Base-by-base conservation (phyloP, 1,140 invertebrate species). In the Oncopodura yosiiana region DNA sequence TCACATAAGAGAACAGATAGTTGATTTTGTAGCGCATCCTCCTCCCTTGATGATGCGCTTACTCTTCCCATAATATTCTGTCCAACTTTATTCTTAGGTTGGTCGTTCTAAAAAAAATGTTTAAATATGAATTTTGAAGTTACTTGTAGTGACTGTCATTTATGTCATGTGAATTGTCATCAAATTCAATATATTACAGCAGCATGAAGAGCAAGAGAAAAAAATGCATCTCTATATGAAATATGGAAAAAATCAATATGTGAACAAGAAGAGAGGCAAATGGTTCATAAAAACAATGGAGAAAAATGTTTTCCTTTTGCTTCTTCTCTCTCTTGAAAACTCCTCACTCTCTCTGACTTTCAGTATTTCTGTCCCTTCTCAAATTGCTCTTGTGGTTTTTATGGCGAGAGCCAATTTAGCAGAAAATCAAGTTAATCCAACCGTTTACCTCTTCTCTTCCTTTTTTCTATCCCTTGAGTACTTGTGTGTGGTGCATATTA, bases 341-440 rank as follows among this genome's bases (percentile, higher is more conserved):
- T 11, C n/a, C 6, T 34, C 27, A 8, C 27, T 34, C 6, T 6
- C 27, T 32, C 14, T 48, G 8, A 21, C n/a, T 5, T 12, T 23
- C 12, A 39, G 26, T 8, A 24, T 24, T 21, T 30, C 26, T 21
- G 21, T 27, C 38, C 53, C 48, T 19, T 56, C 46, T 55, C 49
- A 49, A 58, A 56, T 62, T 55, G 53, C 53, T 56, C 53, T 57
- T 60, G 59, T 56, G 59, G 59, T 61, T 61, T 61, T 57, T 61
- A 57, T 57, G 54, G 54, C 42, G 39, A 42, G 45, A 61, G 49
- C 56, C 56, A 63, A 63, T 63, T 59, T 59, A 59, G 42, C 55
- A 63, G 61, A 63, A 63, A 63, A 63, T 63, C 61, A 63, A 54
- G 56, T 58, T 59, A 63, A 63, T 56, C 61, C 55, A 63, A 63